Evolutionary conservation across 2,113 vertebrate genomes (phyloP).

Genomic region (Orycteropus afer): DNA sequence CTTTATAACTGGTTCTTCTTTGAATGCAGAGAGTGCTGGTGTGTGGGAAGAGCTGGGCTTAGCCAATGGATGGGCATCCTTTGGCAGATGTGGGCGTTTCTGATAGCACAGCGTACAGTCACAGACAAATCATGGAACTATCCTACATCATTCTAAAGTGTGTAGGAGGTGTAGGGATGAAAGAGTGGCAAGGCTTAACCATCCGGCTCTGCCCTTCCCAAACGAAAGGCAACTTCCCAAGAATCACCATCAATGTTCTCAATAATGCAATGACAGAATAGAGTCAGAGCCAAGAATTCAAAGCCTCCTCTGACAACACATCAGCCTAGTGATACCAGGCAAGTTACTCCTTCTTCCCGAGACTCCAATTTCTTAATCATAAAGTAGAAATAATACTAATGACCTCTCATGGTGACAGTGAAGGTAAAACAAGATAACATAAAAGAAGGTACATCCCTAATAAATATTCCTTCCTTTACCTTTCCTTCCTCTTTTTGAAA

Average conservation of each 20-base stretch:
- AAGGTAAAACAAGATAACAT: not conserved
- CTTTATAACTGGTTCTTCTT: not conserved
- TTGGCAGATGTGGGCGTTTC: not conserved
- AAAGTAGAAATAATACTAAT: not conserved
- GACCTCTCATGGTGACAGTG: not conserved
- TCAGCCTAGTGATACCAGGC: not conserved
- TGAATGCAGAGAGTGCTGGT: not conserved
- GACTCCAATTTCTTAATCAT: not conserved
- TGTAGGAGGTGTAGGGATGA: not conserved
- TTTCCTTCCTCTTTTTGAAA: not conserved
- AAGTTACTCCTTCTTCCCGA: not conserved
- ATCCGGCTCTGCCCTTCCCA: not conserved
- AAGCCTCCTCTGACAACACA: not conserved
- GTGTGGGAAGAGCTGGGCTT: not conserved
- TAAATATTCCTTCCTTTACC: not conserved
- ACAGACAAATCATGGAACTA: not conserved
- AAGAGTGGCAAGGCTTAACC: not conserved
- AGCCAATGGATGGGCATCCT: not conserved
- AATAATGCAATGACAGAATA: too few species aligned
- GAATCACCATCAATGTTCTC: too few species aligned
- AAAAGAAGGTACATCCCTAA: not conserved
- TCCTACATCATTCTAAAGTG: not conserved
- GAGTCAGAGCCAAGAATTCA: not conserved
- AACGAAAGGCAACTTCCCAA: not conserved
- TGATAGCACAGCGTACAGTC: not conserved